phyloP scores from a whole-genome alignment of 2,888 invertebrate genomes.

The Eucriotettix oculatus region DNA sequence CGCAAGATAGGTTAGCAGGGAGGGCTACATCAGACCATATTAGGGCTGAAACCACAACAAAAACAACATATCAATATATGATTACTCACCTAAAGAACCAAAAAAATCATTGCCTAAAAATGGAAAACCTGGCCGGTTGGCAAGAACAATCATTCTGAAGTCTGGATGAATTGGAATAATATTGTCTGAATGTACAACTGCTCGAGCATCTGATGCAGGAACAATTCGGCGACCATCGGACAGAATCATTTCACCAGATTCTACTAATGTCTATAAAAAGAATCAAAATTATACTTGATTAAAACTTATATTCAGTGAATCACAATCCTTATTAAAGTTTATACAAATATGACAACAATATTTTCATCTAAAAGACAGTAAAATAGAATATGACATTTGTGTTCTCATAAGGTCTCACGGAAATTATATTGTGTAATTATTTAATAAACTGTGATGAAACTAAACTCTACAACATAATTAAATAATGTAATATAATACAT shows the following conservation, averaged over 20 bases:
- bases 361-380: no score
- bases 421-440: no score
- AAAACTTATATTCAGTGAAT: not conserved
- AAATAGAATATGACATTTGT: no score
- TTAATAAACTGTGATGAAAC: no score
- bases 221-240: slow-evolving; percentile 87
- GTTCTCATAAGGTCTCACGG: no score
- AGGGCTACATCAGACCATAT: no score
- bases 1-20: no score
- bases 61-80: no score
- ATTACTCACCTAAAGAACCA: slow-evolving; percentile 49
- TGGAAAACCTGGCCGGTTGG: slow-evolving; percentile 94
- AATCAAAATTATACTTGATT: not conserved
- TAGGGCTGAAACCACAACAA: no score
- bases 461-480: no score
- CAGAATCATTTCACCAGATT: slow-evolving; percentile 87
- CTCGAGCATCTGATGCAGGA: slow-evolving; percentile 22
- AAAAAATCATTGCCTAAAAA: slow-evolving; percentile 96
- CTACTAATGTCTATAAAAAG: slow-evolving; percentile 55
- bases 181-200: slow-evolving; percentile 23
- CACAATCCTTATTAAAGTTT: not conserved
- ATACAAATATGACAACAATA: no score
- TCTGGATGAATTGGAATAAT: slow-evolving; percentile 76
- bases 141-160: slow-evolving; percentile 84
- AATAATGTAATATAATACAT: no score